Conservation (phyloP, 2,113 vertebrate species). For the Poicephalus gulielmi region DNA sequence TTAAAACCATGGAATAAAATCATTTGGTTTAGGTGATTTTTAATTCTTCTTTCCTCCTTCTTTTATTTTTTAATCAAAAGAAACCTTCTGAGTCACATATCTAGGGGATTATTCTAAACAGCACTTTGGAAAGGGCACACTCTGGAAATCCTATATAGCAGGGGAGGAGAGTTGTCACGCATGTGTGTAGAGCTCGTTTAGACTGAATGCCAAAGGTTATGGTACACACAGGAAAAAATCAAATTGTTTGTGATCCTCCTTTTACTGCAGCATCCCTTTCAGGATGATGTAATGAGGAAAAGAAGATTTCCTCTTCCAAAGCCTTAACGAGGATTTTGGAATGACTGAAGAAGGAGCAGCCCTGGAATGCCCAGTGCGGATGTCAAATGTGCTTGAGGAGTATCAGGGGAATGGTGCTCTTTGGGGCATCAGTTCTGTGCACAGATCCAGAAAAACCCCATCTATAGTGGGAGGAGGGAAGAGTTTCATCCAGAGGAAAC, state of each 20-base stretch:
- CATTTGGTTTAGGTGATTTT: neutral
- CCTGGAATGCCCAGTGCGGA: fast-evolving
- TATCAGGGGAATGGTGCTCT: neutral
- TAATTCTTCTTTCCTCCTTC: conserved; percentile 11
- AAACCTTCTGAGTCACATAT: neutral
- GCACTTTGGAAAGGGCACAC: neutral
- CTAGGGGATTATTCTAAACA: neutral
- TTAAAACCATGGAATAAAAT: conserved; percentile 50
- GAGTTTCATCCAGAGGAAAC: neutral
- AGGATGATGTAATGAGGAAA: neutral
- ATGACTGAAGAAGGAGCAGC: neutral
- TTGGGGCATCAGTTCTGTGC: fast-evolving
- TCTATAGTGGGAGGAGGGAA: neutral
- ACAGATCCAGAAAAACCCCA: neutral
- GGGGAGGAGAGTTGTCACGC: neutral
- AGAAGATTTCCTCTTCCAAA: neutral
- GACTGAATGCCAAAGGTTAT: neutral
- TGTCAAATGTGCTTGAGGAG: neutral
- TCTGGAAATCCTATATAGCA: neutral
- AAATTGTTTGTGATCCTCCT: neutral
- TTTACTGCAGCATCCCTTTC: neutral
- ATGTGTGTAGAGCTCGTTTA: neutral
- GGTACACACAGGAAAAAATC: conserved; percentile 5
- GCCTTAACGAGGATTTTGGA: neutral
- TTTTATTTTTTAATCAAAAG: conserved; percentile 23